phyloP scores from a whole-genome alignment of 2,113 vertebrate species.

The Nyctibius bracteatus region DNA sequence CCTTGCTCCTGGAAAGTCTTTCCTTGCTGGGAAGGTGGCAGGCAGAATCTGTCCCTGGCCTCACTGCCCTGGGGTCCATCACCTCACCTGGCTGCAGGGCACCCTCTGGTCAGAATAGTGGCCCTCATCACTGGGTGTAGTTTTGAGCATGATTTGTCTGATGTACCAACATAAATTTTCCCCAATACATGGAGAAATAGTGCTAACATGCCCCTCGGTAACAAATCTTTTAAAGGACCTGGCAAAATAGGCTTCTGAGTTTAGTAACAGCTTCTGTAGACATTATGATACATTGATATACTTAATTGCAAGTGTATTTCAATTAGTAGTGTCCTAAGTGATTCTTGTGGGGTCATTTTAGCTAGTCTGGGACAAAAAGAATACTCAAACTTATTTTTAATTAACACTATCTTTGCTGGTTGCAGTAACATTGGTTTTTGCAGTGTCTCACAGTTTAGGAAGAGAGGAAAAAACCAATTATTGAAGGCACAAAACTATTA shows the following conservation, averaged over 20 bases:
- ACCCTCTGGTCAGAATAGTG: background rate
- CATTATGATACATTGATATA: background rate
- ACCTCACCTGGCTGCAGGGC: background rate
- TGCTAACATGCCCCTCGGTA: background rate
- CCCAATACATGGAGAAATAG: background rate
- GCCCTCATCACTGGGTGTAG: background rate
- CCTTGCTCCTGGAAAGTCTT: background rate
- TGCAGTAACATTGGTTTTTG: background rate
- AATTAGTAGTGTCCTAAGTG: background rate
- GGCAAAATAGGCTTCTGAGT: background rate
- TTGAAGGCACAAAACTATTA: background rate
- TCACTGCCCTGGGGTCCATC: fast-evolving
- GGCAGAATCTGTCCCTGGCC: background rate
- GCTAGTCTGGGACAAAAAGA: background rate
- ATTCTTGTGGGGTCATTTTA: background rate
- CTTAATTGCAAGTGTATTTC: background rate
- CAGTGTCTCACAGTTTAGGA: background rate
- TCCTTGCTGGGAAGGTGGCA: background rate
- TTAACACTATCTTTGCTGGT: background rate
- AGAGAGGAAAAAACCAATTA: background rate
- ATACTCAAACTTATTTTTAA: background rate
- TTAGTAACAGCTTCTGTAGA: background rate
- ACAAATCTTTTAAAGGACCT: background rate
- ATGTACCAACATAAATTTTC: background rate
- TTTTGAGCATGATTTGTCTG: background rate